Percentiles rank a stretch among this genome's conserved stretches.
These are phyloP conservation scores for Liolophura sinensis DNA, from an alignment of 1,140 invertebrate genomes.

Conservation along the genomic window DNA sequence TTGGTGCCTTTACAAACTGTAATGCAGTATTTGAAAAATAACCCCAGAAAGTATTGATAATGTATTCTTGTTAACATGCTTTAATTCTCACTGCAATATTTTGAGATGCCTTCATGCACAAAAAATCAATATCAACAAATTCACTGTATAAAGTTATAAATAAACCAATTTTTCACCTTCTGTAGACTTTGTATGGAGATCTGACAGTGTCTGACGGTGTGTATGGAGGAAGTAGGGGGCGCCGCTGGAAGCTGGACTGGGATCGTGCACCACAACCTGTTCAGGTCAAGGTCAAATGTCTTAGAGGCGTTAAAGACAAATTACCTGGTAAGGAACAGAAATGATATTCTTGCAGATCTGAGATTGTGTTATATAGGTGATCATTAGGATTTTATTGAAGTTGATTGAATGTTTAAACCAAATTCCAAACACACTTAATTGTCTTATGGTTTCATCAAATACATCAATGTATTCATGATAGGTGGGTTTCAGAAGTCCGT, in stretches of 20 bases:
- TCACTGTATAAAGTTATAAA: background rate
- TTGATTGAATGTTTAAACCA: too few species aligned
- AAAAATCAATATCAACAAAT: background rate
- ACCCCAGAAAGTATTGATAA: too few species aligned
- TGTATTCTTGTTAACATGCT: too few species aligned
- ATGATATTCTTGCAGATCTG: background rate
- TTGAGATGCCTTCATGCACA: too few species aligned
- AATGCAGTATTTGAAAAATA: too few species aligned
- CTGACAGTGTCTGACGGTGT: conserved; percentile 48
- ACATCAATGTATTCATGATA: too few species aligned
- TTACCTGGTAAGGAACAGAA: conserved; percentile 38
- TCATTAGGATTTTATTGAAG: background rate
- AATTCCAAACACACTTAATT: too few species aligned
- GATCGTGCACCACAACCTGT: conserved; percentile 52
- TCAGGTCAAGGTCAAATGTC: conserved; percentile 50
- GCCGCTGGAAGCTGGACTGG: conserved; percentile 56
- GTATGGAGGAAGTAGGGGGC: conserved; percentile 47
- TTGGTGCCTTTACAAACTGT: too few species aligned
- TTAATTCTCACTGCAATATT: too few species aligned
- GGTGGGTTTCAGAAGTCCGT: too few species aligned
- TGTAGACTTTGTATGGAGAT: conserved; percentile 52
- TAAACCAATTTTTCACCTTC: background rate
- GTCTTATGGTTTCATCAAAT: too few species aligned
- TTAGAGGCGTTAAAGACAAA: conserved; percentile 54
- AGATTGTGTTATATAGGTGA: background rate